Percentiles rank a stretch among this genome's conserved stretches.
Conservation (phyloP, 2,797 vertebrate genomes). For the Margarornis squamiger region DNA sequence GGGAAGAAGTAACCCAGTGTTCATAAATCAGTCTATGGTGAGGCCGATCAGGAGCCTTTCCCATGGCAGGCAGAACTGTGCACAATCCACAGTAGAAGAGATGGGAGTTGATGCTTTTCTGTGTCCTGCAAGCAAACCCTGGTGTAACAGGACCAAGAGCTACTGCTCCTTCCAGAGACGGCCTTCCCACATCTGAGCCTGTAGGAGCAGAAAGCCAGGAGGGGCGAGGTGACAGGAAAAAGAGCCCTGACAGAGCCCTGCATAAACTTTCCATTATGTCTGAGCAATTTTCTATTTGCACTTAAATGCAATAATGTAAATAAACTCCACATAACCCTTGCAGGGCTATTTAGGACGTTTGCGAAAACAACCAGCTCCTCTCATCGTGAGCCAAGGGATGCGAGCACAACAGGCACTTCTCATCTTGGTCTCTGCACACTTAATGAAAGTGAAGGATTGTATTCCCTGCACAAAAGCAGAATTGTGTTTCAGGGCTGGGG, state of each 20-base stretch:
- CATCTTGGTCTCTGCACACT: conserved; percentile 48
- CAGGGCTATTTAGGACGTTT: conserved; percentile 50
- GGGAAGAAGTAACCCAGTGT: not conserved
- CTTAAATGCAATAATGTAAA: conserved; percentile 69
- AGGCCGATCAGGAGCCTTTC: not conserved
- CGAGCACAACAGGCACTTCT: conserved; percentile 65
- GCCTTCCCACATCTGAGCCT: conserved; percentile 21
- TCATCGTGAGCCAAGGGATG: conserved; percentile 64
- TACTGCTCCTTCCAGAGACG: not conserved
- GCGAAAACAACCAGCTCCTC: conserved; percentile 48
- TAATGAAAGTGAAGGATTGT: conserved; percentile 71
- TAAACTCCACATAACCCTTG: conserved; percentile 62
- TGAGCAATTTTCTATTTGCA: conserved; percentile 55
- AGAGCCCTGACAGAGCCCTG: conserved; percentile 35
- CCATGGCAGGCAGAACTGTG: not conserved
- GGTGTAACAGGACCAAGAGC: not conserved
- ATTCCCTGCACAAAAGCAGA: conserved; percentile 49
- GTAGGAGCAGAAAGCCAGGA: not conserved
- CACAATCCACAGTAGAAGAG: not conserved
- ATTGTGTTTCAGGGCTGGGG: conserved; percentile 58
- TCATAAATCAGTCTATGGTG: not conserved
- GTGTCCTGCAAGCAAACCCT: not conserved
- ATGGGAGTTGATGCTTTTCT: not conserved
- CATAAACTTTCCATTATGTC: conserved; percentile 49
- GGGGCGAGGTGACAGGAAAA: conserved; percentile 31